A percentile compares a stretch with the other conserved stretches of the same genome.
Evolutionary conservation across 2,888 invertebrate species (phyloP).

Genomic region (Nomada flava): DNA sequence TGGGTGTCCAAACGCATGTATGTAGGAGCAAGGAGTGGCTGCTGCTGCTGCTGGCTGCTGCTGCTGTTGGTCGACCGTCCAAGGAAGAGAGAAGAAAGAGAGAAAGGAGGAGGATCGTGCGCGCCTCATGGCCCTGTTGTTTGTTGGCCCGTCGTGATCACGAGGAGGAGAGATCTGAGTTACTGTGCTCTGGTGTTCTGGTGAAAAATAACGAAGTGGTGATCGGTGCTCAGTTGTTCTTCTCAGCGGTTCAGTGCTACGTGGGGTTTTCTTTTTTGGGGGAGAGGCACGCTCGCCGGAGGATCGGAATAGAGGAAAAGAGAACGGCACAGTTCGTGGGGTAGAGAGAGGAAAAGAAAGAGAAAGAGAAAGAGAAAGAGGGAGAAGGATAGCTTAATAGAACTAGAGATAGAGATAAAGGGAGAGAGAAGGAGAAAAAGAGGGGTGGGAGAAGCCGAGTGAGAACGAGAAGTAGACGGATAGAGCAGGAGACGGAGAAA

Average conservation of each 20-base stretch:
- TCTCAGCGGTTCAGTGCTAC: conserved; percentile 57
- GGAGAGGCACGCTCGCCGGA: conserved; percentile 71
- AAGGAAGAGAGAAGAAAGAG: conserved; percentile 29
- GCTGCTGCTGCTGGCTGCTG: conserved; percentile 29
- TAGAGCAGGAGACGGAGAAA: conserved; percentile 50
- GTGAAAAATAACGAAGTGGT: conserved; percentile 63
- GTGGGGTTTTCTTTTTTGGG: conserved; percentile 66
- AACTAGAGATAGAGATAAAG: conserved; percentile 42
- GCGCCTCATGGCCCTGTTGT: conserved; percentile 70
- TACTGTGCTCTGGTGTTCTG: conserved; percentile 53
- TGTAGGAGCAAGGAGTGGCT: conserved; percentile 61
- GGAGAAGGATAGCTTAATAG: conserved; percentile 23
- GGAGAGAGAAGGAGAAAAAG: conserved; percentile 46
- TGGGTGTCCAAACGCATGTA: conserved; percentile 35
- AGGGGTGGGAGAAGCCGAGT: conserved; percentile 15
- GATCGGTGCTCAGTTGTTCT: conserved; percentile 60
- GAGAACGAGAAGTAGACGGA: not conserved
- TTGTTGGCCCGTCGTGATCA: conserved; percentile 63
- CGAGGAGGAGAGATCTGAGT: conserved; percentile 53
- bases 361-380: conserved; percentile 6
- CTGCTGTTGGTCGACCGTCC: conserved; percentile 42
- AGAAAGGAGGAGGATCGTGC: conserved; percentile 44
- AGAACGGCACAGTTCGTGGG: conserved; percentile 36
- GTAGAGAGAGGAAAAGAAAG: conserved; percentile 34
- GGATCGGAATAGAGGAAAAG: conserved; percentile 61